These are phyloP conservation scores for Habroteleia sp. DNA, from an alignment of 2,888 invertebrate genomes.

Conservation along the genomic window DNA sequence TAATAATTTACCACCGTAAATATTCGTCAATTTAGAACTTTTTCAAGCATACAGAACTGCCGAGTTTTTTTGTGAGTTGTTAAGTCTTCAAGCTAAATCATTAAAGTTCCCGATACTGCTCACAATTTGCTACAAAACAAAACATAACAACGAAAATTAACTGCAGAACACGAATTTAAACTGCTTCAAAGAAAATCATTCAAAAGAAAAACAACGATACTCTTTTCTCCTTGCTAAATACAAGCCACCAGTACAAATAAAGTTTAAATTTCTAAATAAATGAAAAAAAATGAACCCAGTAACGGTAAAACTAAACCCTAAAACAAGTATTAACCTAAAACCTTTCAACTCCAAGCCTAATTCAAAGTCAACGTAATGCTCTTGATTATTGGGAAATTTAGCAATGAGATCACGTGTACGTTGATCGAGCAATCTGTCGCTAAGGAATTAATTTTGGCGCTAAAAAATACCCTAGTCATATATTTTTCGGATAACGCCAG, in stretches of 20 bases:
- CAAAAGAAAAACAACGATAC: constrained; percentile 18
- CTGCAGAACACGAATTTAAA: constrained; percentile 12
- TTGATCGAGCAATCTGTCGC: too few relatives aligned
- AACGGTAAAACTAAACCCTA: too few relatives aligned
- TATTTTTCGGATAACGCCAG: constrained; percentile 46
- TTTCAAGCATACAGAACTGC: not conserved
- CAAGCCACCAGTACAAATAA: too few relatives aligned
- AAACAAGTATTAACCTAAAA: too few relatives aligned
- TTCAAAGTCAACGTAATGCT: too few relatives aligned
- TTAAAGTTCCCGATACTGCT: constrained; percentile 15
- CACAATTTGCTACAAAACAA: not conserved
- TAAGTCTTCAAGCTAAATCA: constrained; percentile 6
- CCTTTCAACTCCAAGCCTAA: too few relatives aligned
- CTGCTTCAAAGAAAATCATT: constrained; percentile 14
- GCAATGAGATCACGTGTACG: too few relatives aligned
- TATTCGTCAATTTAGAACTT: not conserved
- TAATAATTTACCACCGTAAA: not conserved
- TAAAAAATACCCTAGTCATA: constrained; percentile 2
- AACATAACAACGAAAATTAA: constrained; percentile 13
- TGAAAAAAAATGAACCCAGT: too few relatives aligned
- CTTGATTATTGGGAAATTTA: too few relatives aligned
- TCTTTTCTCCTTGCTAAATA: constrained; percentile 5
- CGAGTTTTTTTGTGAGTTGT: too few relatives aligned
- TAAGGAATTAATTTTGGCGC: constrained; percentile 28
- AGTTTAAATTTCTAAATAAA: too few relatives aligned